phyloP scores from a whole-genome alignment of 1,140 invertebrate species.

The Drosophila biarmipes region DNA sequence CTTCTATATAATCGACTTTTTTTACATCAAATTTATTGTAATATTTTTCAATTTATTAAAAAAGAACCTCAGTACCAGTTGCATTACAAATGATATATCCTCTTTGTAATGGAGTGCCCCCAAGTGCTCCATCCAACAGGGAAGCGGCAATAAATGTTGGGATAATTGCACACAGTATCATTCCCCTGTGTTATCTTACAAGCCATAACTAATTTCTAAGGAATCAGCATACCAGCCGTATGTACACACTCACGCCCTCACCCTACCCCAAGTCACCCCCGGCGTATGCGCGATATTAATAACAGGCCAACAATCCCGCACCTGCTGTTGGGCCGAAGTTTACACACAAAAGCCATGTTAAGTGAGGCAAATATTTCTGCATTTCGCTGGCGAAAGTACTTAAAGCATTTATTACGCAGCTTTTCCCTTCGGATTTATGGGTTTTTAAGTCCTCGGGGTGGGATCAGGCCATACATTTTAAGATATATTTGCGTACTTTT shows the following conservation, averaged over 20 bases:
- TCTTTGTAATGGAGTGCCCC: neutral
- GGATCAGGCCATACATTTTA: constrained; percentile 14
- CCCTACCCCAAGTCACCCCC: constrained; percentile 6
- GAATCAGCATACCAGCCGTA: constrained; percentile 6
- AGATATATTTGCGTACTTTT: constrained; percentile 26
- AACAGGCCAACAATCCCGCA: constrained; percentile 35
- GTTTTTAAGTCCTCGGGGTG: constrained; percentile 24
- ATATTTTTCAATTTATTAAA: neutral
- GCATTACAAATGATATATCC: neutral
- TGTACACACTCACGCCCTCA: constrained; percentile 1
- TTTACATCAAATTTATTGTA: too few relatives aligned
- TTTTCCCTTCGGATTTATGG: constrained; percentile 65
- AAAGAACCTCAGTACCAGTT: neutral
- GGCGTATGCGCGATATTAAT: constrained; percentile 54
- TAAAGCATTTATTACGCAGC: constrained; percentile 64
- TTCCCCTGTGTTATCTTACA: constrained; percentile 5
- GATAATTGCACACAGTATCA: constrained; percentile 25
- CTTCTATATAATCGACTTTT: neutral
- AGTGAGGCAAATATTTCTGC: constrained; percentile 55
- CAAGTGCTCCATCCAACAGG: too few relatives aligned
- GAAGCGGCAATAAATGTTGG: constrained; percentile 11
- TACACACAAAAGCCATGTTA: constrained; percentile 53
- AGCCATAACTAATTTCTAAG: constrained; percentile 23
- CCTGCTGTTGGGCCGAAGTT: constrained; percentile 50
- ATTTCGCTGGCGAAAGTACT: constrained; percentile 55